Conservation (phyloP, 1,140 invertebrate genomes). For the Trinorchestia longiramus region DNA sequence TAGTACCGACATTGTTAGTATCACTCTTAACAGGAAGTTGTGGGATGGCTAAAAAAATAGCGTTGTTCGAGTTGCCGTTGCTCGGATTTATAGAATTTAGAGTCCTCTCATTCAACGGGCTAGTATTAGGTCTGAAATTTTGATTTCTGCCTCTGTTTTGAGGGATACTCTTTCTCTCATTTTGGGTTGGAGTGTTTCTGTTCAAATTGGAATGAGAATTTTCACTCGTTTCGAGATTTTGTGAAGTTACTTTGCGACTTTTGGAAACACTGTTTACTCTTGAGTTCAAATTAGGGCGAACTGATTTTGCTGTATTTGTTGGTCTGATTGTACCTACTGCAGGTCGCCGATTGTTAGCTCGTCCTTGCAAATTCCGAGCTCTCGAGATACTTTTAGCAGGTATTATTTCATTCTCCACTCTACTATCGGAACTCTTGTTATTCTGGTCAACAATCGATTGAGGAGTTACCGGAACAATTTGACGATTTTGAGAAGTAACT, state of each 20-base stretch:
- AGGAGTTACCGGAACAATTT: background rate
- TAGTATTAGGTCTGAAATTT: background rate
- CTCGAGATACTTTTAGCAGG: background rate
- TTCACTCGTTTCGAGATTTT: background rate
- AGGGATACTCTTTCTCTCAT: background rate
- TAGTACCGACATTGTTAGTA: background rate
- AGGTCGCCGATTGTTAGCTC: background rate
- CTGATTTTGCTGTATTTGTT: background rate
- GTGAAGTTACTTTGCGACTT: background rate
- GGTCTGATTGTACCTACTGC: background rate
- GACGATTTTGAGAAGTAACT: background rate
- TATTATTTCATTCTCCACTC: slow-evolving; percentile 23
- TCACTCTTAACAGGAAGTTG: background rate
- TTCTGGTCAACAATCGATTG: background rate
- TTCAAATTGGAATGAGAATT: background rate
- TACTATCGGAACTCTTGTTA: background rate
- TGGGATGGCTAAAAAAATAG: background rate
- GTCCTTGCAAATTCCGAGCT: background rate
- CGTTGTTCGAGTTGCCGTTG: background rate
- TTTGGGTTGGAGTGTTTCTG: background rate
- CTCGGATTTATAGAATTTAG: background rate
- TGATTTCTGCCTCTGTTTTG: background rate
- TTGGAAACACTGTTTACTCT: background rate
- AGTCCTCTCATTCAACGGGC: background rate
- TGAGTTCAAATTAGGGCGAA: background rate